phyloP scores from a whole-genome alignment of 1,140 invertebrate species.

The Pogonognathellus flavescens region DNA sequence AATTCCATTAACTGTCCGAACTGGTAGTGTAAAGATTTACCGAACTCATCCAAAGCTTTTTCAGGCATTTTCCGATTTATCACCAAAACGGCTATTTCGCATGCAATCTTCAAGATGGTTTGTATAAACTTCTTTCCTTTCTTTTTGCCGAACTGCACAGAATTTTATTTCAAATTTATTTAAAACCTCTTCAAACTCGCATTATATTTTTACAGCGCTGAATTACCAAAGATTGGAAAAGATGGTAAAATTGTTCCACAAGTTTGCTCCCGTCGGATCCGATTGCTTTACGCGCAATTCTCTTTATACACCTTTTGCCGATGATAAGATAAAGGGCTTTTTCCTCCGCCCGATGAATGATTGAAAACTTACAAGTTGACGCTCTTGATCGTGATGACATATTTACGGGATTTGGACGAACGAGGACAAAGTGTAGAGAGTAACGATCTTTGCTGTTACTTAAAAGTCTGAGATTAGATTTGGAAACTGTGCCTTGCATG shows the following conservation, averaged over 20 bases:
- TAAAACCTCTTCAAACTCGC: too few relatives aligned
- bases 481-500: too few relatives aligned
- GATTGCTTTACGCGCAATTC: background rate
- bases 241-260: conserved; percentile 3
- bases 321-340: conserved; percentile 4
- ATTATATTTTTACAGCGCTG: too few relatives aligned
- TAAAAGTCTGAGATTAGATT: too few relatives aligned
- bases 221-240: conserved; percentile 6
- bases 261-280: conserved; percentile 5
- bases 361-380: background rate
- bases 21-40: conserved; percentile 12
- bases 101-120: background rate
- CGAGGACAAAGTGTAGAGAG: background rate
- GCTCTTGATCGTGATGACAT: background rate
- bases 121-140: conserved; percentile 11
- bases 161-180: background rate
- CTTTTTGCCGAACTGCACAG: background rate
- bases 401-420: background rate
- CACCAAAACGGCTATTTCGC: conserved; percentile 5
- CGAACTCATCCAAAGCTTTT: background rate
- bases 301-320: background rate
- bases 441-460: too few relatives aligned
- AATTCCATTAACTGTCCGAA: conserved; percentile 9
- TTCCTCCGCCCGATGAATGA: background rate
- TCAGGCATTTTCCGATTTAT: background rate